Conservation (phyloP, 2,113 vertebrate genomes). For the Argyrosomus japonicus region DNA sequence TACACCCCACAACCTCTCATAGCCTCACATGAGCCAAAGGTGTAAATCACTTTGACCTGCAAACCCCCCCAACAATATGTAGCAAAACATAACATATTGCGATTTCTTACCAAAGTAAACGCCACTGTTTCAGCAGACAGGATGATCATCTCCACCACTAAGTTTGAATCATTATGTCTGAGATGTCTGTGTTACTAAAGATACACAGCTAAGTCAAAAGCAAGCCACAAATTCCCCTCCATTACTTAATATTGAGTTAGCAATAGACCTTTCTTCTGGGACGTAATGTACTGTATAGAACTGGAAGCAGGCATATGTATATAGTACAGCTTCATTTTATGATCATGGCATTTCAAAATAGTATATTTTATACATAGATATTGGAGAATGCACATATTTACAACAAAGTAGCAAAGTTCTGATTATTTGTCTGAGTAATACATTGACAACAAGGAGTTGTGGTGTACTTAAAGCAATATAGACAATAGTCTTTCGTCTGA, state of each 20-base stretch:
- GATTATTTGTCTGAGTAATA: constrained; percentile 8
- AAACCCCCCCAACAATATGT: constrained; percentile 69
- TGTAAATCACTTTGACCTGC: constrained; percentile 82
- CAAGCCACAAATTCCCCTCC: constrained; percentile 39
- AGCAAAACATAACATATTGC: constrained; percentile 74
- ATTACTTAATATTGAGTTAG: constrained; percentile 39
- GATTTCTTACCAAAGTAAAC: constrained; percentile 67
- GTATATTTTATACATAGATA: not conserved
- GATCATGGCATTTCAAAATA: not conserved
- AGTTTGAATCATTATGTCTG: constrained; percentile 76
- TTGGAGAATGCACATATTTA: not conserved
- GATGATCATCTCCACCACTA: constrained; percentile 62
- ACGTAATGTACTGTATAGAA: not conserved
- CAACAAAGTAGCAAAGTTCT: not conserved
- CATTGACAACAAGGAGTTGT: not conserved
- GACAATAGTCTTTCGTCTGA: constrained; percentile 50
- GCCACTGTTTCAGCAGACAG: constrained; percentile 72
- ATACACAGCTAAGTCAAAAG: constrained; percentile 48
- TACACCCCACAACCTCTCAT: constrained; percentile 52
- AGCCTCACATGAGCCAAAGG: constrained; percentile 67
- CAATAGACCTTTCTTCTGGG: constrained; percentile 9
- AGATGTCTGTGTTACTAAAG: constrained; percentile 59
- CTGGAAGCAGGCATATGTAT: not conserved
- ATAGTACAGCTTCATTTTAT: not conserved
- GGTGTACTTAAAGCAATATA: constrained; percentile 15